Base-by-base conservation (phyloP, 37 sponge, comb jelly and placozoan genomes). In the Agelas oroides region DNA sequence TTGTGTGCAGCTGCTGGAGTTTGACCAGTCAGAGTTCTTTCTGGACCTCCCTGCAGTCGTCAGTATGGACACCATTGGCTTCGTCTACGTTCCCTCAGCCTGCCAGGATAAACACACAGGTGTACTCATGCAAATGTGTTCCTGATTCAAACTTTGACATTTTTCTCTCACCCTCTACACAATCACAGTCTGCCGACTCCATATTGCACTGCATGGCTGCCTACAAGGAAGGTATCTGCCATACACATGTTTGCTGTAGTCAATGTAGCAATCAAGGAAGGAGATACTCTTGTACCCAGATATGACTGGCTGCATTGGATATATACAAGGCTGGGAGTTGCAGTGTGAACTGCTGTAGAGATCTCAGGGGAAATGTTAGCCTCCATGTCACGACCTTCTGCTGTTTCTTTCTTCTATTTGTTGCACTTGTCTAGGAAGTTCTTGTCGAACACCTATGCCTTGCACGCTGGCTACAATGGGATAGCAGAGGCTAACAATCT, bases 131-230 rank as follows among this genome's bases (percentile, higher is more conserved):
- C n/a, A n/a, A n/a, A n/a, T n/a, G n/a, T n/a, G n/a, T n/a, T n/a
- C n/a, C n/a, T n/a, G n/a, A n/a, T n/a, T n/a, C n/a, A n/a, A n/a
- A 33, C 30, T 52, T 13, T n/a, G 2, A 28, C 23, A 16, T 54
- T 16, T 54, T 54, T 24, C 18, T 56, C 58, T 56, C 18, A 18
- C 34, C 15, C 73, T 27, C 6, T 41, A 37, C 53, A 11, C 24
- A 27, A 12, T 28, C 24, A 2, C 53, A 78, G 82, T 35, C 25
- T 94, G 94, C 79, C 39, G 85, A 34, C 88, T 94, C 18, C 95
- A 94, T 60, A 62, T 91, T 76, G 91, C 86, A 0, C 85, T 91
- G 65, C 95, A 94, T 81, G 95, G 95, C 68, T 94, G 95, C 59
- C 53, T 67, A 17, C 94, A 94, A 79, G 94, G 94, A 79, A 84